These are phyloP conservation scores for Pipistrellus pipistrellus DNA, from an alignment of 2,797 vertebrate genomes.

Conservation along the genomic window DNA sequence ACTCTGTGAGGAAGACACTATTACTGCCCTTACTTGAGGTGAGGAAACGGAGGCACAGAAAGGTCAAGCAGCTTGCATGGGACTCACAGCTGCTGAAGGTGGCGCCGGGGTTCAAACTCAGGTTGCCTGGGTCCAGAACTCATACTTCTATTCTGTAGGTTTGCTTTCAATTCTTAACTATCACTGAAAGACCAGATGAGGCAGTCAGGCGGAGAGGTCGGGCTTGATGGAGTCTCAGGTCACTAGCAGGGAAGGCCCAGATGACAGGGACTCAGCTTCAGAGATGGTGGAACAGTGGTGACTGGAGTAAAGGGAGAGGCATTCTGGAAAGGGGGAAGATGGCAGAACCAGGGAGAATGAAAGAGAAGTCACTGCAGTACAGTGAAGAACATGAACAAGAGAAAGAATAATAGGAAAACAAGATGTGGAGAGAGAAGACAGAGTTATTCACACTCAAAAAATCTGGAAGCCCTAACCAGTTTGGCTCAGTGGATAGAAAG, in stretches of 20 bases:
- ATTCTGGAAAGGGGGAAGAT: not conserved
- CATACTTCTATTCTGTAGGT: not conserved
- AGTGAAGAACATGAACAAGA: not conserved
- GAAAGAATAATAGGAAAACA: not conserved
- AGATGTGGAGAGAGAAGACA: not conserved
- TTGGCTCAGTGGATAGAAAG: no score
- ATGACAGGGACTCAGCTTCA: accelerated
- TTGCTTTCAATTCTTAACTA: not conserved
- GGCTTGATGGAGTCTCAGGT: not conserved
- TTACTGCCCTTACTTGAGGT: not conserved
- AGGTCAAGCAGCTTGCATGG: not conserved
- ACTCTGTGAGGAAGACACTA: not conserved
- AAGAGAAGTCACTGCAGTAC: not conserved
- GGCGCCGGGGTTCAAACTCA: not conserved
- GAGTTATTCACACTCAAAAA: not conserved
- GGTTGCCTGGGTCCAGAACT: not conserved
- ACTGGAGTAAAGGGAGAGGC: not conserved
- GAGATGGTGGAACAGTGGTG: not conserved
- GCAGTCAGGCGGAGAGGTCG: accelerated
- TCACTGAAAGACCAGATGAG: not conserved
- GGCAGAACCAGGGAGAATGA: not conserved
- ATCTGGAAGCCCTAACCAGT: no score
- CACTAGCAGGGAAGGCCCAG: not conserved
- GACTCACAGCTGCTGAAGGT: not conserved
- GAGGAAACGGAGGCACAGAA: not conserved